phyloP scores from a whole-genome alignment of 2,888 invertebrate genomes.

The Cheilosia pagana region DNA sequence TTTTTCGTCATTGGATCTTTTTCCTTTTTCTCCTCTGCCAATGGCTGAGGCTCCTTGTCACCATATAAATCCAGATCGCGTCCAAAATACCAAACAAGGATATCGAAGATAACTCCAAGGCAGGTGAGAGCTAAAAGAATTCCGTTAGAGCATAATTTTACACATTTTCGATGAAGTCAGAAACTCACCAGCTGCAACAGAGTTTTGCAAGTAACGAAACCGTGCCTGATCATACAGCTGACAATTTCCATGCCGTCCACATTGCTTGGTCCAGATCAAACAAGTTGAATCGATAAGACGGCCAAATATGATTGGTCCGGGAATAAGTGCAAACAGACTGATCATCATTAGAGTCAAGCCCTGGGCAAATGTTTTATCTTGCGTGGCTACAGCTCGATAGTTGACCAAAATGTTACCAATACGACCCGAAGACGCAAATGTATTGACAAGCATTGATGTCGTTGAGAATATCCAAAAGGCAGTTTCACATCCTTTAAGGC shows the following conservation, averaged over 20 bases:
- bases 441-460: slow-evolving; percentile 85
- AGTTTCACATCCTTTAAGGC: slow-evolving; percentile 84
- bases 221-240: slow-evolving; percentile 87
- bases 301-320: slow-evolving; percentile 88
- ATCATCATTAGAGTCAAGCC: slow-evolving; percentile 86
- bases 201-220: slow-evolving; percentile 86
- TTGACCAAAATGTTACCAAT: slow-evolving; percentile 88
- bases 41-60: slow-evolving; percentile 79
- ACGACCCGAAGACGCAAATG: slow-evolving; percentile 87
- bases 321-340: slow-evolving; percentile 87
- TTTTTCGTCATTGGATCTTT: slow-evolving; percentile 80
- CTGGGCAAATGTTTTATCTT: slow-evolving; percentile 88
- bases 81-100: slow-evolving; percentile 86
- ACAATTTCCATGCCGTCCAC: slow-evolving; percentile 87
- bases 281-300: slow-evolving; percentile 88
- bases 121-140: slow-evolving; percentile 84
- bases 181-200: slow-evolving; percentile 84
- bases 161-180: not conserved
- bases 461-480: slow-evolving; percentile 84
- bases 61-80: slow-evolving; percentile 86
- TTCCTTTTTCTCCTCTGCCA: slow-evolving; percentile 76
- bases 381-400: slow-evolving; percentile 86
- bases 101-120: slow-evolving; percentile 86
- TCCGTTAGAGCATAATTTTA: not conserved
- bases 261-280: slow-evolving; percentile 87